Base-by-base conservation (phyloP, 1,140 invertebrate genomes). In the Hetaerina americana region DNA sequence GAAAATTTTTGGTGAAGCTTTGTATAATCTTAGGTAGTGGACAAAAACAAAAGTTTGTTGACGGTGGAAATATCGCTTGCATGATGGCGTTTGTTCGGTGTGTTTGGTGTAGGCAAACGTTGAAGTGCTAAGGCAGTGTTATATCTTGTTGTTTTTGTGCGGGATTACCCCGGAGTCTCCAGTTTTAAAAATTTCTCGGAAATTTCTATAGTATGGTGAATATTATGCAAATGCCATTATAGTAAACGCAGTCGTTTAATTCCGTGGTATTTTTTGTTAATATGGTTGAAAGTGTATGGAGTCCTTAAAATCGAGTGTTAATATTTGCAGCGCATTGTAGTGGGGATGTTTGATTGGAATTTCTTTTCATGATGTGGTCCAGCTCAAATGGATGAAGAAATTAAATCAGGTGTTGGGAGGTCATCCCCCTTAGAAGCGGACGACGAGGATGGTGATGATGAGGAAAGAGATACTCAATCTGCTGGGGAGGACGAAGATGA, bases 361-460 rank as follows among this genome's bases (percentile, higher is more conserved):
- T 57, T 57, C 40, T 57, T 12, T 67, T 67, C 66, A 26, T 67
- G 66, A 5, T 22, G 69, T 29, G 69, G 27, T 70, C 22, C 15
- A 29, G 69, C 27, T 24, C 6, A 12, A 22, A 70, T 28, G 69
- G 31, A 70, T 26, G 57, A 70, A 10, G 69, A 72, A 28, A 25
- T 29, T 25, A 57, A 31, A 66, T 24, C 67, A 22, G 66, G 49
- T 28, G n/a, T 72, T n/a, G 70, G 70, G 49, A 67, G 22, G 6
- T 27, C 66, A 8, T 73, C 73, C 27, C 70, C 73, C 0, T 18
- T 66, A 24, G 70, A 67, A 68, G 8, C 68, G 74, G 82, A 82
- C 70, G 81, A 80, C 72, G 82, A 83, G 74, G 82, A 83, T 75
- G 81, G 82, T 79, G 82, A 83, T 80, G 82, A 83, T 75, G 75